These are phyloP conservation scores for Carpatolechia fugitivella DNA, from an alignment of 2,888 invertebrate species.

Conservation along the genomic window DNA sequence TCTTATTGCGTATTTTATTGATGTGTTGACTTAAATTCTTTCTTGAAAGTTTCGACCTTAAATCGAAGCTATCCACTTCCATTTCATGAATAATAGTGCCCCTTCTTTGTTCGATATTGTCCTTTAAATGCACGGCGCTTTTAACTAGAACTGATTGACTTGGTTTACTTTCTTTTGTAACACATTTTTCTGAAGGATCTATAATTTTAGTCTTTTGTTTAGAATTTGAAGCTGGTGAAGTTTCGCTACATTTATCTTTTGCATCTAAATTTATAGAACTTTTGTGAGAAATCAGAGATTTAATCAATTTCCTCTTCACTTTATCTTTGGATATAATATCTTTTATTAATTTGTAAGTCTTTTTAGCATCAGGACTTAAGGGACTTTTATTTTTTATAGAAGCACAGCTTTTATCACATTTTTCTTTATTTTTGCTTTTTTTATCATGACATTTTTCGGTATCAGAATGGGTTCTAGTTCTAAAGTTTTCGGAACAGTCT, in stretches of 20 bases:
- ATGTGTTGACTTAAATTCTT: slow-evolving; percentile 15
- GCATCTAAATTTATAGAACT: too few species aligned
- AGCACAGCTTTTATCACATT: too few species aligned
- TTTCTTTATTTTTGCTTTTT: background rate
- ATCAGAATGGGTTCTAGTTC: too few species aligned
- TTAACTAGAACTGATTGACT: slow-evolving; percentile 18
- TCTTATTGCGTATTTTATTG: slow-evolving; percentile 1
- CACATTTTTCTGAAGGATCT: background rate
- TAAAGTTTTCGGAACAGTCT: too few species aligned
- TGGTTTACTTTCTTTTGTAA: background rate
- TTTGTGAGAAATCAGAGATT: too few species aligned
- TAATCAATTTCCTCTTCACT: background rate
- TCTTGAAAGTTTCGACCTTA: slow-evolving; percentile 33
- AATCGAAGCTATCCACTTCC: slow-evolving; percentile 23
- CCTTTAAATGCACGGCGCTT: slow-evolving; percentile 22
- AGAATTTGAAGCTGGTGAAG: too few species aligned
- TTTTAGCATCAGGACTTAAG: background rate
- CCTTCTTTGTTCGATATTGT: slow-evolving; percentile 13
- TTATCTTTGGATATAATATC: background rate
- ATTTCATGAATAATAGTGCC: background rate
- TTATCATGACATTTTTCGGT: too few species aligned
- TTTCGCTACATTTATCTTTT: too few species aligned
- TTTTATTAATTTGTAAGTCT: background rate
- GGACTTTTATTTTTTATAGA: too few species aligned
- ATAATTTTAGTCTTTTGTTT: too few species aligned